These are phyloP conservation scores for Eumerus sabulonum DNA, from an alignment of 2,888 invertebrate genomes.

Conservation along the genomic window DNA sequence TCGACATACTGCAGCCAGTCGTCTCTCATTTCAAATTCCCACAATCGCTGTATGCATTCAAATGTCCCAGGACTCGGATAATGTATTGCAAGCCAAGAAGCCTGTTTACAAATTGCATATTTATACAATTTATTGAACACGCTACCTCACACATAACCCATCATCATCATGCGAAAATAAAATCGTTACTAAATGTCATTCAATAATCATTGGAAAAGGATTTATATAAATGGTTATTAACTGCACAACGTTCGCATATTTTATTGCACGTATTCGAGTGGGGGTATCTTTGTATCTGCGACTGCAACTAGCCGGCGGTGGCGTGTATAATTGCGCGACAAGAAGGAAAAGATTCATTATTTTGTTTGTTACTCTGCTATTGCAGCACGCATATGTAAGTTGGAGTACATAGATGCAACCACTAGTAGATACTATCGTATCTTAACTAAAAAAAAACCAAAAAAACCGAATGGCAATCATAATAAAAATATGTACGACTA, in stretches of 20 bases:
- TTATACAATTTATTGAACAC: constrained; percentile 64
- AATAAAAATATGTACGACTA: constrained; percentile 33
- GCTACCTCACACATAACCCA: constrained; percentile 68
- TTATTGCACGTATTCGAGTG: constrained; percentile 35
- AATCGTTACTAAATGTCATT: constrained; percentile 68
- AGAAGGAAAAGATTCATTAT: constrained; percentile 63
- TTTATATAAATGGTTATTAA: constrained; percentile 68
- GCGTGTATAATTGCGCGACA: constrained; percentile 47
- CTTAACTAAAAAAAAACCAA: constrained; percentile 44
- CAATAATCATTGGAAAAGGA: constrained; percentile 64
- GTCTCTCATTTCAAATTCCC: too few species aligned
- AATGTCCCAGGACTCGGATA: too few species aligned
- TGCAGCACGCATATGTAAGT: constrained; percentile 20
- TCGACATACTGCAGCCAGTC: too few species aligned
- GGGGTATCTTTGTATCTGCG: constrained; percentile 18
- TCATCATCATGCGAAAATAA: constrained; percentile 66
- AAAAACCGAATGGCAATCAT: constrained; percentile 47
- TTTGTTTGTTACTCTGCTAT: constrained; percentile 35
- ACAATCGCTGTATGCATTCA: too few species aligned
- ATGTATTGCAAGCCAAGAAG: too few species aligned
- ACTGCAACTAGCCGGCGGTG: constrained; percentile 19
- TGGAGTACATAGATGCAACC: too few species aligned
- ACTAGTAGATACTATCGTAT: background rate
- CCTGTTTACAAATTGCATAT: constrained; percentile 57
- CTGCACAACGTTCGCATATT: constrained; percentile 65